Base-by-base conservation (phyloP, 2,888 invertebrate genomes). In the Osmoderma eremita region DNA sequence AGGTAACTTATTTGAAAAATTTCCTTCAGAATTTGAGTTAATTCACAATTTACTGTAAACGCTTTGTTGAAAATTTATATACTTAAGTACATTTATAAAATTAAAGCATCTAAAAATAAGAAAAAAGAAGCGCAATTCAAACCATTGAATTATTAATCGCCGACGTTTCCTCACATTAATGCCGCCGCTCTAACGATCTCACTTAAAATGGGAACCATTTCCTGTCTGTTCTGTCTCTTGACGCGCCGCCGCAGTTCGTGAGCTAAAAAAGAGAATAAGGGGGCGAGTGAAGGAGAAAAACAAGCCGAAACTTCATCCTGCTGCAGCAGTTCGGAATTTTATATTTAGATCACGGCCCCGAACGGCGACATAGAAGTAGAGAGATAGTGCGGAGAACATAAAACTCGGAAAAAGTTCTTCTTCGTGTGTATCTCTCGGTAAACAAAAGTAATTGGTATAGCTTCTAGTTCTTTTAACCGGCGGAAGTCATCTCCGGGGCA, bases 401-500 rank as follows among this genome's bases (percentile, higher is more conserved):
- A 61, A 61, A 61, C 58, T 61, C 15, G 45, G 45, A 61, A 61
- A 48, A 61, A 61, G 48, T 45, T 61, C 42, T 56, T 48, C 36
- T 48, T 30, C 45, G 17, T 61, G 48, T 61, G 58, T 61, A 42
- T 61, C 45, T 61, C 42, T 61, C 45, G 58, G 58, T 61, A 61
- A 61, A 61, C 58, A 61, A 61, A 61, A 61, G 58, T 61, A 61
- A 61, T 61, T 61, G 58, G 58, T 61, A 48, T 61, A 36, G 58
- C 45, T 30, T 48, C 41, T 18, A 61, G 58, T 61, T 61, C 58
- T 61, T 61, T 61, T 61, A 61, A 61, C 45, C 45, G 45, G 58
- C 58, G 58, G 58, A 61, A 61, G 63, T 54, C 65, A 56, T 58
- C 65, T 61, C 45, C 10, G 48, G 12, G 49, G 65, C 65, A 65